phyloP scores from a whole-genome alignment of 1,140 invertebrate genomes.

The Lethrus apterus region DNA sequence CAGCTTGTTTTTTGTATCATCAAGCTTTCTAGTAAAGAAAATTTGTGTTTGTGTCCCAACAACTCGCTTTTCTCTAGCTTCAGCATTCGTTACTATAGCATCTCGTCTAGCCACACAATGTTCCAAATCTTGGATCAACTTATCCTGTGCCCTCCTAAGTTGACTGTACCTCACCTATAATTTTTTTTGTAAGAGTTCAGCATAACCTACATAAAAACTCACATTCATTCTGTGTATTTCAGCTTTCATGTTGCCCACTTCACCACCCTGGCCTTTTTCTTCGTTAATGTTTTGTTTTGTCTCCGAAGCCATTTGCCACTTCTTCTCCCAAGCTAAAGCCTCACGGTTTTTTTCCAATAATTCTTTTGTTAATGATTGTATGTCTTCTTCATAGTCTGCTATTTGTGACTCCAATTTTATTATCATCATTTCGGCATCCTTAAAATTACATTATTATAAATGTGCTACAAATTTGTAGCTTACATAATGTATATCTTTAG shows the following conservation, averaged over 20 bases:
- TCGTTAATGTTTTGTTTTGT: slow-evolving; percentile 57
- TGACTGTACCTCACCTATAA: slow-evolving; percentile 53
- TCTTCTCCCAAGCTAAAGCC: slow-evolving; percentile 70
- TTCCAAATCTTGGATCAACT: slow-evolving; percentile 67
- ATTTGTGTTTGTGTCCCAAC: slow-evolving; percentile 29
- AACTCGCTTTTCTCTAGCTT: slow-evolving; percentile 47
- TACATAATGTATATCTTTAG: too few relatives aligned
- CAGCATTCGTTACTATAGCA: slow-evolving; percentile 51
- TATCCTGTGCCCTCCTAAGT: slow-evolving; percentile 64
- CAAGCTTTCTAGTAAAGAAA: slow-evolving; percentile 43
- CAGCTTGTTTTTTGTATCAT: slow-evolving; percentile 50
- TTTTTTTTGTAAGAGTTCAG: background rate
- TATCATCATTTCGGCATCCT: slow-evolving; percentile 58
- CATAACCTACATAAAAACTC: slow-evolving; percentile 11
- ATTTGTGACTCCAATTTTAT: slow-evolving; percentile 60
- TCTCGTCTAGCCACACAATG: slow-evolving; percentile 65
- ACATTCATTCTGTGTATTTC: slow-evolving; percentile 81
- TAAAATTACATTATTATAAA: too few relatives aligned
- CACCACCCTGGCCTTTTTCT: slow-evolving; percentile 57
- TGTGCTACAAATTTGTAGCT: too few relatives aligned
- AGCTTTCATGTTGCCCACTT: slow-evolving; percentile 63
- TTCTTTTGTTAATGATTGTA: slow-evolving; percentile 52
- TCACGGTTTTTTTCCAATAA: slow-evolving; percentile 58
- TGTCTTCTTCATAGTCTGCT: slow-evolving; percentile 55
- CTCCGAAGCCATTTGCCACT: slow-evolving; percentile 62